Base-by-base conservation (phyloP, 2,113 vertebrate species). In the Lepus americanus region DNA sequence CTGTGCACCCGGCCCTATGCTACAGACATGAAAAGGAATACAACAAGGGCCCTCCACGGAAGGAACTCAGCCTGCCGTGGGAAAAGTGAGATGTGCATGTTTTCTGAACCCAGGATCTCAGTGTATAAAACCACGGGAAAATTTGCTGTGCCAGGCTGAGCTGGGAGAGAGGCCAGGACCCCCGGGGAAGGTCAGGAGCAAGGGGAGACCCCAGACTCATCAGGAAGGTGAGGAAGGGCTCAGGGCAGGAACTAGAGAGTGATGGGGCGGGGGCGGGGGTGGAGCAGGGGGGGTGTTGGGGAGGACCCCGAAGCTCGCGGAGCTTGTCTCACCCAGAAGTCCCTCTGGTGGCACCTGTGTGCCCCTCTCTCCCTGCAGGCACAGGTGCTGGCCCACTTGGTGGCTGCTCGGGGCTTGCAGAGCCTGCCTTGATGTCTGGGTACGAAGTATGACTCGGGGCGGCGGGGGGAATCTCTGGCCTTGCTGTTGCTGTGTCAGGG, bases 191-290 rank as follows among this genome's bases (percentile, higher is more conserved):
- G 14, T 53, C 14, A 27, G 13, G 25, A 8, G 27, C 36, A 31
- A 66, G n/a, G 19, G 4, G n/a, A 64, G 29, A 44, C n/a, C 3
- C 4, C 39, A 64, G 67, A 29, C 84, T 85, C 61, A 59, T 22
- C 29, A 94, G 39, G 74, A 84, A 89, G 73, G 53, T 44, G 66
- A 79, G n/a, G 64, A 86, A 53, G 73, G 64, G 36, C 8, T 51
- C 31, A 19, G 19, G 39, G 22, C 59, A 80, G 78, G 70, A 70
- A 49, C 2, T 12, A 61, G 11, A 69, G 61, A 76, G 12, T 36
- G 73, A 16, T 29, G 8, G 10, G 44, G 6, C 17, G 6, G 63
- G 10, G 12, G 1, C 5, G 36, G 19, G 31, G 59, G 0, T 1
- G 44, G 44, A 7, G 44, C 44, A 44, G 44, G 44, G 44, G 44